Conservation (phyloP, 2,113 vertebrate genomes). For the Rhinolophus sinicus region DNA sequence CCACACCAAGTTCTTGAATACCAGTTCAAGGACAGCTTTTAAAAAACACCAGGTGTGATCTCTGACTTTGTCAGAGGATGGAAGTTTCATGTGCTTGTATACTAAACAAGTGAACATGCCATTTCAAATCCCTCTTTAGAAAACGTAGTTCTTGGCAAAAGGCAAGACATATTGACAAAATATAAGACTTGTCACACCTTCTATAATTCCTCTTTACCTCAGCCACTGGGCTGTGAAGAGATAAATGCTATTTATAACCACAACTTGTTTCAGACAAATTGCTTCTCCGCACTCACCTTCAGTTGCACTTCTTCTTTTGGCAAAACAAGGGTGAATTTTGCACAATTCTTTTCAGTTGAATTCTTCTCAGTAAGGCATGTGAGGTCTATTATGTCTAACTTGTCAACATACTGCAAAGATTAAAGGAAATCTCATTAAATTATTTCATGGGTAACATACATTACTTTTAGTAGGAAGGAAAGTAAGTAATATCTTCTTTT, state of each 20-base stretch:
- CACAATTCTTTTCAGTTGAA: conserved; percentile 68
- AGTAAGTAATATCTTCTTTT: conserved; percentile 10
- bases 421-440: conserved; percentile 50
- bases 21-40: conserved; percentile 34
- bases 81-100: conserved; percentile 51
- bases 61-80: conserved; percentile 55
- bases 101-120: conserved; percentile 50
- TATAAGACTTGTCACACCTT: background rate
- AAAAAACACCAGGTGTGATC: conserved; percentile 58
- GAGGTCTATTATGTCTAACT: conserved; percentile 77
- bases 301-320: conserved; percentile 81
- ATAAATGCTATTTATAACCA: background rate
- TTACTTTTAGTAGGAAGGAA: background rate
- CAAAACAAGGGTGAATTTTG: conserved; percentile 80
- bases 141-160: conserved; percentile 4
- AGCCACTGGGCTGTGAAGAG: background rate
- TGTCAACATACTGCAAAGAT: conserved; percentile 78
- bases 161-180: conserved; percentile 21
- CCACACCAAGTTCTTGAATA: background rate
- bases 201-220: conserved; percentile 11
- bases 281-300: conserved; percentile 78
- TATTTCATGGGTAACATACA: background rate
- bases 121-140: conserved; percentile 51
- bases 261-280: background rate
- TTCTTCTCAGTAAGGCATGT: conserved; percentile 61